Evolutionary conservation across 1,140 invertebrate species (phyloP).

Genomic region (Drosophila ambigua): DNA sequence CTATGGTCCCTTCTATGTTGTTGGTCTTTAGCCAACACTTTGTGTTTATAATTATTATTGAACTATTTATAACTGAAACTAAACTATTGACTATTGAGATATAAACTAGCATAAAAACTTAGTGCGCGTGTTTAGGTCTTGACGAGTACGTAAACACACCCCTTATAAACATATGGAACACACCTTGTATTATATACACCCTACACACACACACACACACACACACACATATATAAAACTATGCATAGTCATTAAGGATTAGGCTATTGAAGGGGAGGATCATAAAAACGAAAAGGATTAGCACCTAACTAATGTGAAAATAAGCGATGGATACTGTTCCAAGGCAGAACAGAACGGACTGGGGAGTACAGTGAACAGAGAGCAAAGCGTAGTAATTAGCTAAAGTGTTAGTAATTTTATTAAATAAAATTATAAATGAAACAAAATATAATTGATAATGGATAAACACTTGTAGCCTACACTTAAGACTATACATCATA

Average conservation of each 20-base stretch:
- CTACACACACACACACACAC: slow-evolving; percentile 1
- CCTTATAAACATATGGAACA: slow-evolving; percentile 48
- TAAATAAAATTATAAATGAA: slow-evolving; percentile 76
- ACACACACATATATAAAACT: slow-evolving; percentile 40
- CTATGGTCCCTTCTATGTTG: slow-evolving; percentile 10
- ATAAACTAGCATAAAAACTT: slow-evolving; percentile 71
- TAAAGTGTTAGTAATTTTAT: slow-evolving; percentile 83
- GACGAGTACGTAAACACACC: slow-evolving; percentile 53
- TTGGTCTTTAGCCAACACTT: slow-evolving; percentile 24
- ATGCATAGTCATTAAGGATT: slow-evolving; percentile 45
- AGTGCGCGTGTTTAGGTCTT: slow-evolving; percentile 68
- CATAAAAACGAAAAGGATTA: slow-evolving; percentile 47
- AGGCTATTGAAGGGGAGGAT: slow-evolving; percentile 59
- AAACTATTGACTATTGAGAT: slow-evolving; percentile 82
- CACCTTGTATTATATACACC: slow-evolving; percentile 75
- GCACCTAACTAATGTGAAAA: slow-evolving; percentile 67
- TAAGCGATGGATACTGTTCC: slow-evolving; percentile 30
- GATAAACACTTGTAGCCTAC: slow-evolving; percentile 51
- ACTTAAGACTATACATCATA: slow-evolving; percentile 47
- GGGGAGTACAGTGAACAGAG: slow-evolving; percentile 25
- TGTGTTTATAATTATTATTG: slow-evolving; percentile 76
- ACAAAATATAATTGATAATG: slow-evolving; percentile 35
- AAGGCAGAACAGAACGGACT: neutral
- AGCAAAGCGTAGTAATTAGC: slow-evolving; percentile 71
- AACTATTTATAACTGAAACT: slow-evolving; percentile 76